Evolutionary conservation across 2,797 vertebrate genomes (phyloP).

Genomic region (Malurus splendens): DNA sequence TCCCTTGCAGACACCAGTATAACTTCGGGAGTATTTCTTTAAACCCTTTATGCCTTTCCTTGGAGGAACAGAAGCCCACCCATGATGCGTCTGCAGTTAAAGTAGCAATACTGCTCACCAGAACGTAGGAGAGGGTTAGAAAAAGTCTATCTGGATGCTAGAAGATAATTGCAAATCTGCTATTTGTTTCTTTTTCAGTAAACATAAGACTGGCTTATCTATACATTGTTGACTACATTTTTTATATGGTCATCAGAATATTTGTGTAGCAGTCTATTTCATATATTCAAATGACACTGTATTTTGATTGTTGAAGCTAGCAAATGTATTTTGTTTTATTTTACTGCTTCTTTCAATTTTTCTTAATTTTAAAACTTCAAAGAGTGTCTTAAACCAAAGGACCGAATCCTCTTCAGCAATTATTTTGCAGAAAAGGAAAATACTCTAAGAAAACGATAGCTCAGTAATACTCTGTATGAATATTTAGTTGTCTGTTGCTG

Average conservation of each 20-base stretch:
- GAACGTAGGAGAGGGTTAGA: background rate
- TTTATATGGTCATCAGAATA: background rate
- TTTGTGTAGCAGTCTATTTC: background rate
- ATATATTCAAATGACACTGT: background rate
- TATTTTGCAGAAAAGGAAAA: background rate
- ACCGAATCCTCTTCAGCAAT: background rate
- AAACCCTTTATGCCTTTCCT: background rate
- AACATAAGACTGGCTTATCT: background rate
- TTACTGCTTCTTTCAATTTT: background rate
- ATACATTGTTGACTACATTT: background rate
- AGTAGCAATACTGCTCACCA: background rate
- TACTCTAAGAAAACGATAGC: background rate
- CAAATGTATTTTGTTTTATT: background rate
- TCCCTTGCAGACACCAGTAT: background rate
- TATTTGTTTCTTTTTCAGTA: background rate
- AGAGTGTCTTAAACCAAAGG: background rate
- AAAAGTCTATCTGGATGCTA: background rate
- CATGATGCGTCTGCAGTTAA: background rate
- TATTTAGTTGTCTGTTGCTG: background rate
- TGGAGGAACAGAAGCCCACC: background rate
- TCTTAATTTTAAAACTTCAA: background rate
- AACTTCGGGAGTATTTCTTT: background rate
- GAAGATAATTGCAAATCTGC: background rate
- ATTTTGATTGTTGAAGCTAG: background rate
- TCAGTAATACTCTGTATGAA: background rate